These are phyloP conservation scores for Monopis laevigella DNA, from an alignment of 2,888 invertebrate species.

Conservation along the genomic window DNA sequence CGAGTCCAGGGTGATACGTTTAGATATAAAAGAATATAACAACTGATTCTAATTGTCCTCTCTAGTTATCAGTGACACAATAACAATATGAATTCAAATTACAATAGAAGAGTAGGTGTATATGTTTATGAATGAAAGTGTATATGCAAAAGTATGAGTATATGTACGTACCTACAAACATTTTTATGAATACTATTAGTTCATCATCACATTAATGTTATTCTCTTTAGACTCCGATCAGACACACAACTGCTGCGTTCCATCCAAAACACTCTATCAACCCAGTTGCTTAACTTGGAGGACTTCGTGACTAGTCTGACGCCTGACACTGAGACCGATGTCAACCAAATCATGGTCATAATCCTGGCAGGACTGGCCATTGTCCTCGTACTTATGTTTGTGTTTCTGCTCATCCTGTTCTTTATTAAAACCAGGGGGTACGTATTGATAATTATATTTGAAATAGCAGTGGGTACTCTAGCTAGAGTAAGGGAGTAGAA, in stretches of 20 bases:
- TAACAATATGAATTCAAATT: too few species aligned
- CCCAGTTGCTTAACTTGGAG: conserved; percentile 39
- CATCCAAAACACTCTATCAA: conserved; percentile 42
- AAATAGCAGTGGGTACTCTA: too few species aligned
- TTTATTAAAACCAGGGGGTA: conserved; percentile 67
- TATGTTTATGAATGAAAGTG: too few species aligned
- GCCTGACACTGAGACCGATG: conserved; percentile 27
- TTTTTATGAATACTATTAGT: too few species aligned
- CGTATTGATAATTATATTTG: conserved; percentile 23
- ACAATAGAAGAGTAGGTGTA: too few species aligned
- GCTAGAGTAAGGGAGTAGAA: too few species aligned
- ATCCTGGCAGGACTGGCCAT: conserved; percentile 65
- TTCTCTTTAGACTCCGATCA: conserved; percentile 40
- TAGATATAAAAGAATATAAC: too few species aligned
- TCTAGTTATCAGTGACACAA: too few species aligned
- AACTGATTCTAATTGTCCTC: too few species aligned
- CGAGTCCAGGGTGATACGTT: too few species aligned
- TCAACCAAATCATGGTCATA: conserved; percentile 50
- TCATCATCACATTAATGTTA: conserved; percentile 4
- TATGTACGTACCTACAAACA: too few species aligned
- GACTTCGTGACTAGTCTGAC: conserved; percentile 51
- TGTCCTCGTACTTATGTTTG: conserved; percentile 49
- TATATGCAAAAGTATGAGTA: too few species aligned
- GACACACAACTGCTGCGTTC: conserved; percentile 48
- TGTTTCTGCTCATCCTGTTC: conserved; percentile 59